Percentiles rank a stretch among this genome's conserved stretches.
Evolutionary conservation across 2,113 vertebrate genomes (phyloP).

Genomic region (Camarhynchus parvulus): DNA sequence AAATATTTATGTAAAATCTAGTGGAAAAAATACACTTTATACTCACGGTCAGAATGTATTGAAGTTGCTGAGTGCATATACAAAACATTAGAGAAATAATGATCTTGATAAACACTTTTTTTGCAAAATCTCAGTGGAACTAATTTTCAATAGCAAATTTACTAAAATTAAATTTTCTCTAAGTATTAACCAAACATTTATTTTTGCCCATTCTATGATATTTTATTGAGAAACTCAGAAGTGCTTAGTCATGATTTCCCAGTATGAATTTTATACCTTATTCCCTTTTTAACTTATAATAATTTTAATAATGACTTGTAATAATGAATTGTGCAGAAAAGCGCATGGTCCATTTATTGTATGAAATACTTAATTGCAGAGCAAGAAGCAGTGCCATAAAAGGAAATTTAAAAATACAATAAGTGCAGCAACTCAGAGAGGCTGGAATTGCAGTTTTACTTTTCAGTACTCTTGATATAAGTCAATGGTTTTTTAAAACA

Average conservation of each 20-base stretch:
- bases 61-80: background rate
- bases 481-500: background rate
- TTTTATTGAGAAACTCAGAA: background rate
- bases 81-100: background rate
- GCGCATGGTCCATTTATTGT: background rate
- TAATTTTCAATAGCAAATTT: background rate
- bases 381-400: background rate
- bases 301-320: background rate
- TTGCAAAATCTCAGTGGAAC: background rate
- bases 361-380: background rate
- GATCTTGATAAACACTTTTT: background rate
- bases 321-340: slow-evolving; percentile 9
- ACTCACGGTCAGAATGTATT: background rate
- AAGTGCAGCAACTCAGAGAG: background rate
- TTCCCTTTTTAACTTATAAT: slow-evolving; percentile 35
- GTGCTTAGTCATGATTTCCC: background rate
- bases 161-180: background rate
- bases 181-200: background rate
- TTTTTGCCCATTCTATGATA: background rate
- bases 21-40: background rate
- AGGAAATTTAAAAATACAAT: background rate
- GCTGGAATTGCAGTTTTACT: background rate
- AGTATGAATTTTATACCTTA: background rate
- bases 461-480: background rate
- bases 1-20: background rate